Conservation (phyloP, 2,888 invertebrate species). For the Muscina levida region DNA sequence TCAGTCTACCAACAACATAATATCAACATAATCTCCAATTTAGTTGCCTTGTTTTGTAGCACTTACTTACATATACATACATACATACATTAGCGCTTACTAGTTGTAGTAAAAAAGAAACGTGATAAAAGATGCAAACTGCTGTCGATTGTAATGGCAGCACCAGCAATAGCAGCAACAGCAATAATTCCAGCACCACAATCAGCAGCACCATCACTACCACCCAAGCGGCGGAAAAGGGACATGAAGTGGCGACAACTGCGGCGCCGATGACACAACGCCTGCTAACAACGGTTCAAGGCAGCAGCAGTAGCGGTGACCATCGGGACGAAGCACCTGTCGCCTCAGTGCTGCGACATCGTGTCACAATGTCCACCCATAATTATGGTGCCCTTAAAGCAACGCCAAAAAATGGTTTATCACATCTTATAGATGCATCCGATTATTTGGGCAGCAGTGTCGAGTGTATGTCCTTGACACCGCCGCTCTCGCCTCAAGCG, state of each 20-base stretch:
- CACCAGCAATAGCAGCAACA: constrained; percentile 64
- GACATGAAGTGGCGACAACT: constrained; percentile 62
- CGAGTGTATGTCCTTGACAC: constrained; percentile 74
- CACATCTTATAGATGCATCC: constrained; percentile 63
- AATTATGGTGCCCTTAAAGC: constrained; percentile 5
- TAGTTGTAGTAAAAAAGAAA: constrained; percentile 10
- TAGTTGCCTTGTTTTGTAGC: constrained; percentile 49
- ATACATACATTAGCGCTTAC: background rate
- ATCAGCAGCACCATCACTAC: constrained; percentile 56
- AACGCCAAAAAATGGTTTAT: constrained; percentile 53
- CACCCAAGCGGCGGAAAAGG: constrained; percentile 60
- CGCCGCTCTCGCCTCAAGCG: constrained; percentile 72
- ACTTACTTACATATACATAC: constrained; percentile 28
- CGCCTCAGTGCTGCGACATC: constrained; percentile 71
- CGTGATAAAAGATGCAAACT: constrained; percentile 70
- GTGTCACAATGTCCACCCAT: constrained; percentile 55
- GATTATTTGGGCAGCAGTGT: constrained; percentile 74
- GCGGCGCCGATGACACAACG: constrained; percentile 65
- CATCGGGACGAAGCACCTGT: constrained; percentile 47
- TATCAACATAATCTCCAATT: background rate
- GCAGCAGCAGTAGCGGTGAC: constrained; percentile 44
- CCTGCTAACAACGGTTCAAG: constrained; percentile 22
- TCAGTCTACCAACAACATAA: background rate
- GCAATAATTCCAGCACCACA: constrained; percentile 39
- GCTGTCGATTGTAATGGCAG: constrained; percentile 72